phyloP scores from a whole-genome alignment of 2,797 vertebrate species.

The Chloroceryle inda region DNA sequence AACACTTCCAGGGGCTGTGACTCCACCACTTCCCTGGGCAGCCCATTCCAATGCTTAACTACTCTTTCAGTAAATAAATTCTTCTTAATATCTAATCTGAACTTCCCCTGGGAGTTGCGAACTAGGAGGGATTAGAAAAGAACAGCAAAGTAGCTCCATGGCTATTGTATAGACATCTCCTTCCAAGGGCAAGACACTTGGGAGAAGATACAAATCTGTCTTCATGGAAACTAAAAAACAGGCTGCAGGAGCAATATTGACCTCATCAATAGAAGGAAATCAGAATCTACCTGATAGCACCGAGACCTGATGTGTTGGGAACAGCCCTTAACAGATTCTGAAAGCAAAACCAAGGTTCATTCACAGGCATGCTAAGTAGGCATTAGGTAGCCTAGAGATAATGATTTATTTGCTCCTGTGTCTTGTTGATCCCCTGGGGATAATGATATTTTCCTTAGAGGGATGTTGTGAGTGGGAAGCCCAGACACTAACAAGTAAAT shows the following conservation, averaged over 20 bases:
- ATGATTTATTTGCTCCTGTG: background rate
- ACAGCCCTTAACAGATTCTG: background rate
- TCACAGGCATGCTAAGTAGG: background rate
- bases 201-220: background rate
- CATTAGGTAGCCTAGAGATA: background rate
- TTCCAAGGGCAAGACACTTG: background rate
- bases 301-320: background rate
- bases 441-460: background rate
- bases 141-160: background rate
- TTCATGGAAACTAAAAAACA: background rate
- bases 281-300: background rate
- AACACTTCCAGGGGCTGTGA: too few species aligned
- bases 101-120: background rate
- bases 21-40: too few species aligned
- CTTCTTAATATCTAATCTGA: too few species aligned
- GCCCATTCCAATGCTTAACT: too few species aligned
- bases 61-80: too few species aligned
- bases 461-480: background rate
- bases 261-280: background rate
- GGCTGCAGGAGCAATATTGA: background rate
- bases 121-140: background rate
- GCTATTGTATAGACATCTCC: background rate
- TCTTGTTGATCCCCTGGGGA: rapidly evolving
- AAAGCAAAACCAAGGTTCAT: background rate
- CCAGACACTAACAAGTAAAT: background rate